Conservation (phyloP, 2,113 vertebrate genomes). For the Himantopus leucocephalus region DNA sequence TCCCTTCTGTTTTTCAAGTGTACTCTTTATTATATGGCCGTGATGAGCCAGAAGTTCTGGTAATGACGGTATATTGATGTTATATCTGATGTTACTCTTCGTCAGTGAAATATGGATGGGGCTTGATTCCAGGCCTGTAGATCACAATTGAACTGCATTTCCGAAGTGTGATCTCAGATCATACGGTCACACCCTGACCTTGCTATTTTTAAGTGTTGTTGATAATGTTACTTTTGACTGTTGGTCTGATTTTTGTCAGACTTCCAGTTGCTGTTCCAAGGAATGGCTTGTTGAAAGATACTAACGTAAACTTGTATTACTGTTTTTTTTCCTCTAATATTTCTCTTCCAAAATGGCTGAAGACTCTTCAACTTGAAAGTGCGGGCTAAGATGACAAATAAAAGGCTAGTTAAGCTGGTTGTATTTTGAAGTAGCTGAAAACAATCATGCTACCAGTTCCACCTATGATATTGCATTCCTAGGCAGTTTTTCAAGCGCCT, state of each 20-base stretch:
- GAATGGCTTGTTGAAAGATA: not conserved
- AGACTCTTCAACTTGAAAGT: not conserved
- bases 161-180: not conserved
- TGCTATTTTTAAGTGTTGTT: not conserved
- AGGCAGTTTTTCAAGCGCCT: slow-evolving; percentile 6
- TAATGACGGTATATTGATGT: not conserved
- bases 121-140: not conserved
- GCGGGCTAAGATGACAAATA: not conserved
- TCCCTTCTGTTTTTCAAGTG: not conserved
- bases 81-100: not conserved
- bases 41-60: not conserved
- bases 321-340: not conserved
- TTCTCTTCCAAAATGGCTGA: not conserved
- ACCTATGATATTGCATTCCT: not conserved
- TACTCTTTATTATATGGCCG: not conserved
- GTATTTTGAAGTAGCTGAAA: not conserved
- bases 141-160: not conserved
- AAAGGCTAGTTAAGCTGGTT: not conserved
- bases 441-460: not conserved
- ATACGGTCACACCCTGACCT: not conserved
- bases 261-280: not conserved
- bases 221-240: not conserved
- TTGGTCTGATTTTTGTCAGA: not conserved
- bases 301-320: accelerated
- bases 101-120: not conserved